Evolutionary conservation across 2,888 invertebrate species (phyloP).

Genomic region (Rotaria sp.): DNA sequence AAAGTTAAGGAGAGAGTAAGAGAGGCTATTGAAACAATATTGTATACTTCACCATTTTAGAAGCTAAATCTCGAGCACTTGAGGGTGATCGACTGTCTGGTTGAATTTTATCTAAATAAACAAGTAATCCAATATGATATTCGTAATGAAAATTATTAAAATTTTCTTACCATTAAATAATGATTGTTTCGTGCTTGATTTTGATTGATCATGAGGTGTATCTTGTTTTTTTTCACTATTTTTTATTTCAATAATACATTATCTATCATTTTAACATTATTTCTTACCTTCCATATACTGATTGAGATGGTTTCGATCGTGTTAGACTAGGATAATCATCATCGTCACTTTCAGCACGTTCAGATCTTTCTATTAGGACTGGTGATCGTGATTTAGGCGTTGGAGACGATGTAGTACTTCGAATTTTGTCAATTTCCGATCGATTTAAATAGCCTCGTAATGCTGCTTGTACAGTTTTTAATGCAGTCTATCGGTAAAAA

Average conservation of each 20-base stretch:
- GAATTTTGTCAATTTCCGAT: not conserved
- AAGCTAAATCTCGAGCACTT: not conserved
- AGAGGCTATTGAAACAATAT: not conserved
- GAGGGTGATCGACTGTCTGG: not conserved
- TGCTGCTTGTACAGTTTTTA: not conserved
- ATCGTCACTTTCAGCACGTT: not conserved
- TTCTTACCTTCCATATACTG: not conserved
- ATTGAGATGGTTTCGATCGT: not conserved
- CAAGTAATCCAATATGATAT: not conserved
- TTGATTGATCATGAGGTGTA: not conserved
- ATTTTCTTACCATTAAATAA: not conserved
- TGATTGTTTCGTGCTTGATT: not conserved
- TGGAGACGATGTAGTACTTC: too few relatives aligned
- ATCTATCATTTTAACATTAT: not conserved
- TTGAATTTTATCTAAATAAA: not conserved
- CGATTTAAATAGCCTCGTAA: constrained; percentile 23
- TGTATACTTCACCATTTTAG: not conserved
- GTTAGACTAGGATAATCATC: not conserved
- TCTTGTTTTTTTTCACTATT: not conserved
- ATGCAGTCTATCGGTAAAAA: not conserved
- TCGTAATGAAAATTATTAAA: not conserved
- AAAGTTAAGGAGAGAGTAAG: too few relatives aligned
- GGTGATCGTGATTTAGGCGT: not conserved
- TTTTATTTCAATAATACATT: not conserved
- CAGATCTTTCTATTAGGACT: accelerated